Conservation (phyloP, 2,797 vertebrate species). For the Sternarchorhynchus goeldii region DNA sequence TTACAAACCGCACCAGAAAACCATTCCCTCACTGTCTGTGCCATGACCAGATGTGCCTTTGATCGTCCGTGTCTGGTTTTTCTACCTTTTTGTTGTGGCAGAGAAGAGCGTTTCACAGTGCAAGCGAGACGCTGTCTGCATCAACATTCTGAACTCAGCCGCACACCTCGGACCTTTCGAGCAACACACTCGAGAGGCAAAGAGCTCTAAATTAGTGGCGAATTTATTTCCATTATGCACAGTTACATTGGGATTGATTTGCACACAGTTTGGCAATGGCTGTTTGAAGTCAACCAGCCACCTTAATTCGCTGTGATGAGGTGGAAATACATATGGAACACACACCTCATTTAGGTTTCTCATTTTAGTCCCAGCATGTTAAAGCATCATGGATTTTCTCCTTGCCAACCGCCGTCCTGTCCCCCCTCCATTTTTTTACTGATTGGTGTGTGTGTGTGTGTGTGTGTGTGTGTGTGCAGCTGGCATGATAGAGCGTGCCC, state of each 20-base stretch:
- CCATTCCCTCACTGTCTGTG: constrained; percentile 68
- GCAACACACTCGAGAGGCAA: constrained; percentile 57
- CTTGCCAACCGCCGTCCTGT: constrained; percentile 31
- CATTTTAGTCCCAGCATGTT: constrained; percentile 61
- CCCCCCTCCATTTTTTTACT: constrained; percentile 42
- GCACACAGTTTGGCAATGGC: constrained; percentile 40
- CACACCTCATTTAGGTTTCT: constrained; percentile 63
- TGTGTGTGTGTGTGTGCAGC: constrained; percentile 64
- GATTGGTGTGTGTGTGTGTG: constrained; percentile 67
- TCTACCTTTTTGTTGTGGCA: constrained; percentile 68
- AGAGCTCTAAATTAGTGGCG: constrained; percentile 56
- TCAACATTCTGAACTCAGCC: constrained; percentile 48
- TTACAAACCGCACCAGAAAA: constrained; percentile 58
- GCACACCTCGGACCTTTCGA: constrained; percentile 27
- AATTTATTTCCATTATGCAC: constrained; percentile 59
- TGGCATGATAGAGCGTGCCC: constrained; percentile 54
- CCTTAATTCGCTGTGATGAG: constrained; percentile 58
- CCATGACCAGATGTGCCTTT: constrained; percentile 72
- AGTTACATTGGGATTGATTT: constrained; percentile 53
- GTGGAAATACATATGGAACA: constrained; percentile 53
- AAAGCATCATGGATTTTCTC: constrained; percentile 59
- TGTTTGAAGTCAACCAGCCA: constrained; percentile 56
- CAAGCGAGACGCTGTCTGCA: constrained; percentile 47
- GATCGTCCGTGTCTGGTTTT: constrained; percentile 74
- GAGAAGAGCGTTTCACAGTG: constrained; percentile 65